phyloP scores from a whole-genome alignment of 2,888 invertebrate species.

The Parascotia fuliginaria region DNA sequence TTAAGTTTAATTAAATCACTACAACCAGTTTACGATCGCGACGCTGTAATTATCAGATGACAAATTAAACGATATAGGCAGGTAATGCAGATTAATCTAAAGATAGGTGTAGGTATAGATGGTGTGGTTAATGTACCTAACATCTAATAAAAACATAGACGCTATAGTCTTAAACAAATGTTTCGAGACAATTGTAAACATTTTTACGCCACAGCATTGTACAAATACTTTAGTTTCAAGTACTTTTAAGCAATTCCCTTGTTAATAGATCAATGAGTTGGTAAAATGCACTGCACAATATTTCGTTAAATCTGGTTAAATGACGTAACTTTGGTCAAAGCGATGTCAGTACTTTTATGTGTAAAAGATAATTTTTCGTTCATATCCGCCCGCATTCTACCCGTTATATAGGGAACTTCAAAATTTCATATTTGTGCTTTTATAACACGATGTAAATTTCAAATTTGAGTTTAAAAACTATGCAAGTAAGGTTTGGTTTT shows the following conservation, averaged over 20 bases:
- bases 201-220: too few relatives aligned
- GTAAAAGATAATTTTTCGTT: conserved; percentile 35
- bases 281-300: background rate
- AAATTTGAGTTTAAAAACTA: conserved; percentile 21
- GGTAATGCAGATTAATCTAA: too few relatives aligned
- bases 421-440: conserved; percentile 33
- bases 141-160: too few relatives aligned
- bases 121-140: too few relatives aligned
- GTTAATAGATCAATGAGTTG: background rate
- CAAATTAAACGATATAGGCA: too few relatives aligned
- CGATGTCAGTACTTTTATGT: conserved; percentile 18
- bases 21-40: too few relatives aligned
- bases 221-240: too few relatives aligned
- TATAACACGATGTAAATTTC: conserved; percentile 3
- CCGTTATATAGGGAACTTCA: conserved; percentile 23
- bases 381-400: conserved; percentile 27
- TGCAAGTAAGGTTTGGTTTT: conserved; percentile 5
- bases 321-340: conserved; percentile 1
- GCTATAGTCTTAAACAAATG: too few relatives aligned
- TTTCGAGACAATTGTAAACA: too few relatives aligned
- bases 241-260: background rate
- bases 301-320: background rate
- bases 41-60: too few relatives aligned
- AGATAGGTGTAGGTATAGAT: too few relatives aligned
- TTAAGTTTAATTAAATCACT: too few relatives aligned